Base-by-base conservation (phyloP, 2,113 vertebrate genomes). In the Picathartes gymnocephalus region DNA sequence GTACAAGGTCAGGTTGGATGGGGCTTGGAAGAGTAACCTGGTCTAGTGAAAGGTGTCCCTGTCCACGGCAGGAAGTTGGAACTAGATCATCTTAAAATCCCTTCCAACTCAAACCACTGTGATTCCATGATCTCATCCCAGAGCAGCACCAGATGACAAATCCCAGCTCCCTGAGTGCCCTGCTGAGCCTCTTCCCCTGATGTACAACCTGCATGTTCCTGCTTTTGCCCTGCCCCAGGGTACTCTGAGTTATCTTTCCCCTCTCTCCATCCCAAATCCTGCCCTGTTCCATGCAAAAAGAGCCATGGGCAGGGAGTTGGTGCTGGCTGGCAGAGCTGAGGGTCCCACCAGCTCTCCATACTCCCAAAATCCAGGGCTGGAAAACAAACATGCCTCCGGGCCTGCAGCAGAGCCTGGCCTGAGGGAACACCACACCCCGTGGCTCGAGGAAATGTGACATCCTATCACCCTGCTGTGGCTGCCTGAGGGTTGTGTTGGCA, bases 391-490 rank as follows among this genome's bases (percentile, higher is more conserved):
- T 4, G 15, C 27, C 20, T 60, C 51, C 28, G 20, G 62, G 44
- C 35, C 11, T 2, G 4, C 57, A 54, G 71, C 22, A 56, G 42
- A 53, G 45, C 35, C 28, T 2, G 22, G 28, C 15, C 30, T 4
- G 28, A 70, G 50, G n/a, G 57, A 81, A 62, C 2, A 5, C 16
- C 11, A 15, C 30, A 16, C 33, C 22, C 61, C 61, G 6, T 7
- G 4, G 20, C 10, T 27, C n/a, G 40, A 42, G n/a, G 39, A 53
- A 66, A 60, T 2, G 2, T 7, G 42, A 11, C 28, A 23, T 65
- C 15, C 66, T 47, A 4, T 11, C 2, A 18, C 19, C 8, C 20
- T 0, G 0, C 33, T 3, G 3, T 1, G 19, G 15, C 51, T 54
- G 39, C 8, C 50, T 13, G 33, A 47, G 8, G 9, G 28, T 3